Conservation (phyloP, 2,113 vertebrate species). For the Propithecus coquereli region DNA sequence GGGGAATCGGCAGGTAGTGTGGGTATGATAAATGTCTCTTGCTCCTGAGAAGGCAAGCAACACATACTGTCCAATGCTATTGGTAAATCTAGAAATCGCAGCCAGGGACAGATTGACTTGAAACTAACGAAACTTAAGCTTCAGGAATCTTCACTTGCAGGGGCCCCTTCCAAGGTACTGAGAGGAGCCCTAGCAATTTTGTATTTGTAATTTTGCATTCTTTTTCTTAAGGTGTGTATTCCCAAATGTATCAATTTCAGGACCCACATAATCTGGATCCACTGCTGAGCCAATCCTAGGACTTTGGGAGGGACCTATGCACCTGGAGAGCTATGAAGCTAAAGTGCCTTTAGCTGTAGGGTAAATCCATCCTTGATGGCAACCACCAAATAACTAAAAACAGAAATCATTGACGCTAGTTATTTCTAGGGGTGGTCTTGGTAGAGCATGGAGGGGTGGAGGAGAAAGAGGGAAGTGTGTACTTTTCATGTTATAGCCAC, state of each 20-base stretch:
- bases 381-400: neutral
- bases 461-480: neutral
- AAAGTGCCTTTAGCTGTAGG: neutral
- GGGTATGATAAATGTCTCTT: neutral
- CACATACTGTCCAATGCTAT: neutral
- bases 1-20: neutral
- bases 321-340: neutral
- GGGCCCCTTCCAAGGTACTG: neutral
- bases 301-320: neutral
- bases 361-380: neutral
- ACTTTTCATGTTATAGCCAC: neutral
- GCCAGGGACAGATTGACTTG: neutral
- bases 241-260: neutral
- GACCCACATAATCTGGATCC: neutral
- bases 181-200: neutral
- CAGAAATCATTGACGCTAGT: neutral
- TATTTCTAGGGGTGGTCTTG: neutral
- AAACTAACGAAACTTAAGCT: neutral
- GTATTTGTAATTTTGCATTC: neutral
- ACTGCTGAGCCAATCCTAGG: neutral
- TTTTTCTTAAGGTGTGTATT: neutral
- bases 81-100: neutral
- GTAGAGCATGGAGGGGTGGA: neutral
- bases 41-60: neutral
- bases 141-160: neutral